Conservation (phyloP, 1,140 invertebrate species). For the Trichonephila inaurata region DNA sequence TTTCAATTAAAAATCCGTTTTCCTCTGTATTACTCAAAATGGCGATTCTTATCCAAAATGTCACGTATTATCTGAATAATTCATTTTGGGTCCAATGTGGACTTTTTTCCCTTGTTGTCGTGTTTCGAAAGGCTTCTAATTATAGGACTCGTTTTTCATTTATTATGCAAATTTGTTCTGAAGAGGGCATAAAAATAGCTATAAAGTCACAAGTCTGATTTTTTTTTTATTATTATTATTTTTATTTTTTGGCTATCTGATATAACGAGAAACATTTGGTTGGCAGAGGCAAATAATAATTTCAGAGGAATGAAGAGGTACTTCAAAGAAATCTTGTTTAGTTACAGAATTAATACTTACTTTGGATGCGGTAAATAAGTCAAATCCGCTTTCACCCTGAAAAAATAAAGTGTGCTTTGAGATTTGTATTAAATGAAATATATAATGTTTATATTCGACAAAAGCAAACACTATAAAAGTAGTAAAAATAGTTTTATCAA, state of each 20-base stretch:
- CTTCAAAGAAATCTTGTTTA: neutral
- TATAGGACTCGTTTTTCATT: neutral
- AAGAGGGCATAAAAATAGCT: neutral
- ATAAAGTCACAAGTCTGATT: neutral
- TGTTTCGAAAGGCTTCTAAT: neutral
- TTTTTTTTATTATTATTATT: neutral
- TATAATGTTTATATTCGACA: too few relatives aligned
- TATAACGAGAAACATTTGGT: neutral
- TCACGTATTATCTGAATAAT: conserved; percentile 7
- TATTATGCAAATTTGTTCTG: neutral
- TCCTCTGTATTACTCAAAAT: neutral
- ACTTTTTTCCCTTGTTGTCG: neutral
- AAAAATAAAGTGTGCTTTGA: conserved; percentile 3
- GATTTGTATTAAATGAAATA: too few relatives aligned
- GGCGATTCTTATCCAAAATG: neutral
- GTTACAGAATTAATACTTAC: conserved; percentile 56
- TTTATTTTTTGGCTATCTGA: neutral
- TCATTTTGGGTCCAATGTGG: neutral
- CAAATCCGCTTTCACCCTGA: conserved; percentile 78
- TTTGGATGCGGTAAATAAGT: conserved; percentile 78
- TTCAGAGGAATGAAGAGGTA: neutral
- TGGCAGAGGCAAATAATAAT: neutral
- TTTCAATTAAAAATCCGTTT: conserved; percentile 6
- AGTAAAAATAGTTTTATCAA: too few relatives aligned
- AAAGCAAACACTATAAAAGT: too few relatives aligned